Conservation (phyloP, 2,797 vertebrate species). For the Muscicapa striata region DNA sequence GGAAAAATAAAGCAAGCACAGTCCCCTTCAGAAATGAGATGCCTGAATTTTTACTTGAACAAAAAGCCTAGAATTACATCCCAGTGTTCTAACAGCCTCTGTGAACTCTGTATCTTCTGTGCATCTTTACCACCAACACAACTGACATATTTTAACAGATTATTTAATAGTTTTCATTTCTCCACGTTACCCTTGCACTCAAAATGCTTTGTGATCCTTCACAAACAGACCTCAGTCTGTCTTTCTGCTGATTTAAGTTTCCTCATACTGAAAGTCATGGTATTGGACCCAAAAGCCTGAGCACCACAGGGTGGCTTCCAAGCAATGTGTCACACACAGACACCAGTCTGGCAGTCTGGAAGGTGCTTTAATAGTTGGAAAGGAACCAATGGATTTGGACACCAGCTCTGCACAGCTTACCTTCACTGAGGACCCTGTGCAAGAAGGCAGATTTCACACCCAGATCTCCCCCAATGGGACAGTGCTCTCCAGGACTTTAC, state of each 20-base stretch:
- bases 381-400: background rate
- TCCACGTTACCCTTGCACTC: background rate
- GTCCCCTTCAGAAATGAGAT: background rate
- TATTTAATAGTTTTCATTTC: background rate
- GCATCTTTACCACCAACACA: background rate
- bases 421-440: background rate
- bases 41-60: background rate
- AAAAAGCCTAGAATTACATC: background rate
- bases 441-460: background rate
- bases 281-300: background rate
- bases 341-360: background rate
- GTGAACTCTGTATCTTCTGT: background rate
- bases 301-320: background rate
- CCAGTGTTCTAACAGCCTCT: background rate
- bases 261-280: background rate
- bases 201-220: background rate
- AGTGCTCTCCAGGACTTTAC: background rate
- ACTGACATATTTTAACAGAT: background rate
- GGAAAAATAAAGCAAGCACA: background rate
- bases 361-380: background rate
- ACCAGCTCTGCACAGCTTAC: background rate
- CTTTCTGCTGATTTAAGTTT: background rate
- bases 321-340: background rate
- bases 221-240: background rate
- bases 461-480: background rate